Conservation (phyloP, 1,140 invertebrate genomes). For the Trichonephila clavipes region DNA sequence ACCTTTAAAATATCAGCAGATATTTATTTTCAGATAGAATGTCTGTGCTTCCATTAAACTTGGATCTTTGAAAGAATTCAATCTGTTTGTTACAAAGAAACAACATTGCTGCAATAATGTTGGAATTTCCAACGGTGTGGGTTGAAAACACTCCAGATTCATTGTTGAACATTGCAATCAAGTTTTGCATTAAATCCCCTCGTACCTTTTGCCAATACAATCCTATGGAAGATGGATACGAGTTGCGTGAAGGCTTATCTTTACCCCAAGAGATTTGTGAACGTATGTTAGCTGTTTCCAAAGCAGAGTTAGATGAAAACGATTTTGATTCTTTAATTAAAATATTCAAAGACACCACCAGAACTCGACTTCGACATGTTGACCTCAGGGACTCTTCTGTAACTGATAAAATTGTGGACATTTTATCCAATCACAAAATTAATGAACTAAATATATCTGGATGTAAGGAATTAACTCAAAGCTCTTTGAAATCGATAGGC, state of each 20-base stretch:
- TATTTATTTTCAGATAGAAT: slow-evolving; percentile 9
- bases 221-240: slow-evolving; percentile 79
- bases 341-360: slow-evolving; percentile 86
- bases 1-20: not conserved
- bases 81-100: not conserved
- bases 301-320: slow-evolving; percentile 78
- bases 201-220: slow-evolving; percentile 83
- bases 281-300: slow-evolving; percentile 74
- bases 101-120: slow-evolving; percentile 6
- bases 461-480: slow-evolving; percentile 85
- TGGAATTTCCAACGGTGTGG: slow-evolving; percentile 71
- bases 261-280: slow-evolving; percentile 88
- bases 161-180: slow-evolving; percentile 85
- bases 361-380: slow-evolving; percentile 87
- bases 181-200: slow-evolving; percentile 85
- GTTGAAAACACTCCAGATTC: slow-evolving; percentile 79
- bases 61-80: not conserved
- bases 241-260: slow-evolving; percentile 80
- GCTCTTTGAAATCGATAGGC: slow-evolving; percentile 44
- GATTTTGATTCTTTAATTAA: slow-evolving; percentile 84
- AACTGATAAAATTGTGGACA: slow-evolving; percentile 85
- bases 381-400: slow-evolving; percentile 87
- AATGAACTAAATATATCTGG: slow-evolving; percentile 87
- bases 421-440: slow-evolving; percentile 87
- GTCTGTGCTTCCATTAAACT: not conserved